phyloP scores from a whole-genome alignment of 2,888 invertebrate genomes.

The Patella pellucida region DNA sequence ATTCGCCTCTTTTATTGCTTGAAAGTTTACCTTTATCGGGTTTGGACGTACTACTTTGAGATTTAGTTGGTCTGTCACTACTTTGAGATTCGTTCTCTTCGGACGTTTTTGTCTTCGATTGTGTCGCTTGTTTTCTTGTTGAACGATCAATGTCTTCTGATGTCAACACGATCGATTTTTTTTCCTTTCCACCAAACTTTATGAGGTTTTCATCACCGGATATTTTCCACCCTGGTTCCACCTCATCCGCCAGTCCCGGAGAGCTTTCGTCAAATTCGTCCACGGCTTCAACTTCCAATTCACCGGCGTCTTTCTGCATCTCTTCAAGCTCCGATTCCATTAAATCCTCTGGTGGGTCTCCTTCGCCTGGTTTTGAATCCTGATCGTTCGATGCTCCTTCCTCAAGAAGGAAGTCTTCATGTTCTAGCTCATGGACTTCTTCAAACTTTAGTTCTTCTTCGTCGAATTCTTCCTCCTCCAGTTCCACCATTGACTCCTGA shows the following conservation, averaged over 20 bases:
- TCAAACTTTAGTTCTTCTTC: neutral
- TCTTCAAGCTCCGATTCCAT: neutral
- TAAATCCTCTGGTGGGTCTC: neutral
- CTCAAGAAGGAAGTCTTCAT: neutral
- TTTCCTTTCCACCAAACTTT: slow-evolving; percentile 25
- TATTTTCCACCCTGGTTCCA: slow-evolving; percentile 37
- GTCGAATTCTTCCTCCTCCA: neutral
- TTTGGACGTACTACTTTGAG: neutral
- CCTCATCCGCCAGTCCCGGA: slow-evolving; percentile 27
- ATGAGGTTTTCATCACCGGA: slow-evolving; percentile 30
- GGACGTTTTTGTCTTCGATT: too few species aligned
- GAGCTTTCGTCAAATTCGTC: slow-evolving; percentile 25
- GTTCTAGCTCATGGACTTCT: neutral
- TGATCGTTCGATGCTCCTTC: neutral
- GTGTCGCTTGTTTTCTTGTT: slow-evolving; percentile 43
- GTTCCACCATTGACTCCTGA: neutral
- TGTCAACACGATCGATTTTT: neutral
- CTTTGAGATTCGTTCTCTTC: neutral
- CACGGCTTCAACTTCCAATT: slow-evolving; percentile 17
- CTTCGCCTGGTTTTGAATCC: neutral
- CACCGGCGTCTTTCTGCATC: slow-evolving; percentile 15
- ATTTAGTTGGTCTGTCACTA: neutral
- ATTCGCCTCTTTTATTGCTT: slow-evolving; percentile 5
- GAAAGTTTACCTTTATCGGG: neutral
- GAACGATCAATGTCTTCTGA: neutral